Conservation (phyloP, 2,113 vertebrate species). For the Podocnemis expansa region DNA sequence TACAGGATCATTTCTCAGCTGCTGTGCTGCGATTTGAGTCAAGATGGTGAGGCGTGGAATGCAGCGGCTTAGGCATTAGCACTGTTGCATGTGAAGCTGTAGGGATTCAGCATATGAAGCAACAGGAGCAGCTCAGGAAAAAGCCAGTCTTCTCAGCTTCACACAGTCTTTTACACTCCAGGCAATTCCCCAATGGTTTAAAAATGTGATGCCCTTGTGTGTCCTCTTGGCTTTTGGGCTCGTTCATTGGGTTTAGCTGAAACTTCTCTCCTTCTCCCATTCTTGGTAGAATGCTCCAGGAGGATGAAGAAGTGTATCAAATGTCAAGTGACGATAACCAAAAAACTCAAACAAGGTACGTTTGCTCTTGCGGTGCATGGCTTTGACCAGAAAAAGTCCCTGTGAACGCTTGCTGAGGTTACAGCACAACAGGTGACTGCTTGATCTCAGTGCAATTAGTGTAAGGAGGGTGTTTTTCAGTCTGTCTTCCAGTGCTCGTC, state of each 20-base stretch:
- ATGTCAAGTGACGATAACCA: constrained; percentile 95
- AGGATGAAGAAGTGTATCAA: constrained; percentile 99
- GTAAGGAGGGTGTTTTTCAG: not conserved
- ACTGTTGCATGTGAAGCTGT: not conserved
- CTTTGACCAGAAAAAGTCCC: not conserved
- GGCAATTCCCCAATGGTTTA: not conserved
- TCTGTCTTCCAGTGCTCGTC: not conserved
- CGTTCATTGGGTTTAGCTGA: not conserved
- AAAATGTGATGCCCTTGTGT: not conserved
- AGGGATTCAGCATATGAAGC: not conserved
- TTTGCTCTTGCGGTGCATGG: not conserved
- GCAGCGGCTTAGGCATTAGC: not conserved
- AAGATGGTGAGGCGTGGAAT: too few relatives aligned
- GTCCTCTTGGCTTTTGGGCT: not conserved
- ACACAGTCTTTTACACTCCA: not conserved
- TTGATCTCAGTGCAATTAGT: not conserved
- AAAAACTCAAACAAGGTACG: constrained; percentile 94
- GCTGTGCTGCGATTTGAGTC: not conserved
- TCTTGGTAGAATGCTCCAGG: constrained; percentile 88
- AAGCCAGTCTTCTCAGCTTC: not conserved
- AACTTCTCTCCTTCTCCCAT: not conserved
- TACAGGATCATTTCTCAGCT: not conserved
- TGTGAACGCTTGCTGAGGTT: not conserved
- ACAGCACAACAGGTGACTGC: fast-evolving
- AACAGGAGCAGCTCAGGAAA: not conserved